Evolutionary conservation across 2,888 invertebrate genomes (phyloP), one percentile per base, ranked within the genome.

Genomic region (Nebria brevicollis): DNA sequence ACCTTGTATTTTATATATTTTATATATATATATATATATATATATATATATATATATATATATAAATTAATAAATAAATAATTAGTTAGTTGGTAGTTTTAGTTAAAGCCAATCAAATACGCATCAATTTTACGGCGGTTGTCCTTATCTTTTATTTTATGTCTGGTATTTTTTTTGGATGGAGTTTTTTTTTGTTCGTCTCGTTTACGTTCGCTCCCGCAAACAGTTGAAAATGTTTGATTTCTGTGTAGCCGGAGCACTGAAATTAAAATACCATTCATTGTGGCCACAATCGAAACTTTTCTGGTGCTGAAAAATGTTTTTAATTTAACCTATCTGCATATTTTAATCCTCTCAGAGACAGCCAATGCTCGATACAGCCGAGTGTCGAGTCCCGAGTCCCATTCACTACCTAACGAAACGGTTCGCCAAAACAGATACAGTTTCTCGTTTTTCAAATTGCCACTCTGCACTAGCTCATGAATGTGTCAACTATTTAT

Each of bases 291-390:
- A 75, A 80, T 80, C 80, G 54, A 80, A 80, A 80, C 80, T 80
- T 80, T 80, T 80, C 80, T 80, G 75, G 68, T 80, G 72, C 75
- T 80, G 80, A 80, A 80, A 80, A 75, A 80, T 80, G 80, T 80
- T 80, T 80, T 75, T 75, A 80, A 75, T 80, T 80, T 80, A 80
- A 80, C 75, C 80, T 80, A 75, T 80, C 80, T 75, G 80, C 80
- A 80, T 80, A 80, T 80, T 80, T 80, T 80, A 80, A 80, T 80
- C 75, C 80, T 54, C 54, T 41, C 54, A 25, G 74, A 64, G 74
- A 41, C 54, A 26, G 2, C 74, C 41, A 13, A 42, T 64, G 64
- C 26, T 25, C 74, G 13, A 26, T 26, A 54, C 25, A 25, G 4
- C 41, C 20, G 20, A 20, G 20, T 20, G 20, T 7, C n/a, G 72